phyloP scores from a whole-genome alignment of 2,113 vertebrate species.

The Dasyurus viverrinus region DNA sequence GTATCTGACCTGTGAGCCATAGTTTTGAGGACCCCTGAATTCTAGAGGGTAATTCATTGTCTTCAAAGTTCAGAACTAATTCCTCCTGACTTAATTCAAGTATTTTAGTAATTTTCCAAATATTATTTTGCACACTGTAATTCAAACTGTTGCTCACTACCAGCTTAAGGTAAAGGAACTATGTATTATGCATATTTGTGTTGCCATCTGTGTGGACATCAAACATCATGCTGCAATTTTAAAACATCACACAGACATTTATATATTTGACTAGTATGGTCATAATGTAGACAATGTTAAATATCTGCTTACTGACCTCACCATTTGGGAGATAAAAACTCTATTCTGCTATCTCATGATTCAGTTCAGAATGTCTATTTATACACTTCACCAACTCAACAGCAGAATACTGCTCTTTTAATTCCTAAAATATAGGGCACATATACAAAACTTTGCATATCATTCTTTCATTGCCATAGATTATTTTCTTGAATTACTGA shows the following conservation, averaged over 20 bases:
- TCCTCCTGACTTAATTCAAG: conserved; percentile 39
- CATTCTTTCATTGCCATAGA: not conserved
- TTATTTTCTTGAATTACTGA: not conserved
- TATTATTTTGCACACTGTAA: conserved; percentile 14
- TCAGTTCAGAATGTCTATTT: not conserved
- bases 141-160: conserved; percentile 37
- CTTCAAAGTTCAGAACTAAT: conserved; percentile 16
- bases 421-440: not conserved
- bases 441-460: not conserved
- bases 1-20: too few species aligned
- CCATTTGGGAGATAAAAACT: not conserved
- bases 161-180: conserved; percentile 25
- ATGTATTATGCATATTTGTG: conserved; percentile 40
- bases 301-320: not conserved
- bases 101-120: conserved; percentile 30
- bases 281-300: not conserved
- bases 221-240: not conserved
- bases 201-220: conserved; percentile 45
- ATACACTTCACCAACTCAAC: not conserved
- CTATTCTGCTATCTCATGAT: not conserved
- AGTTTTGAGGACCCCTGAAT: too few species aligned
- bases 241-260: not conserved
- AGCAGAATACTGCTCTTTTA: not conserved
- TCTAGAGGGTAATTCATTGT: not conserved
- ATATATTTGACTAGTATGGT: not conserved